These are phyloP conservation scores for Gadus macrocephalus DNA, from an alignment of 2,113 vertebrate genomes.

Conservation along the genomic window DNA sequence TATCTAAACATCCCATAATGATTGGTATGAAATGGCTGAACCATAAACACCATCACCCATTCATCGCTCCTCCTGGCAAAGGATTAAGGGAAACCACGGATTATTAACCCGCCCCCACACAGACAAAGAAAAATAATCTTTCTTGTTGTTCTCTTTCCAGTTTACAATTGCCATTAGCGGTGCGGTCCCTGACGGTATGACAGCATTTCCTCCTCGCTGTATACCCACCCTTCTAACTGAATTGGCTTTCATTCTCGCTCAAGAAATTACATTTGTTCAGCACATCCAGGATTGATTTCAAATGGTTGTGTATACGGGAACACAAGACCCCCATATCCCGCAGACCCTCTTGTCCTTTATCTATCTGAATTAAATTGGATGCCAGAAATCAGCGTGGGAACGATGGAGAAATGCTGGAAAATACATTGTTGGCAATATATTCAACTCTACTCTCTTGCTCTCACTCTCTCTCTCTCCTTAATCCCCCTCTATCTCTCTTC, in stretches of 20 bases:
- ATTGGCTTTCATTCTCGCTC: conserved; percentile 38
- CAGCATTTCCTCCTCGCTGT: conserved; percentile 26
- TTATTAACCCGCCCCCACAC: no score
- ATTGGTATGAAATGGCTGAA: no score
- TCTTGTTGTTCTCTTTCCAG: no score
- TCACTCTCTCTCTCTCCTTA: no score
- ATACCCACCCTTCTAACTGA: conserved; percentile 43
- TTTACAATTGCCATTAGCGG: no score
- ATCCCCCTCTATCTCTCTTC: no score
- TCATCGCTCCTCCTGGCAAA: no score
- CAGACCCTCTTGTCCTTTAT: background rate
- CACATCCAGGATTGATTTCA: conserved; percentile 24
- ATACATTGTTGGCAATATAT: background rate
- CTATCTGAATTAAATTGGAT: background rate
- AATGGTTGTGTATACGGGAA: conserved; percentile 4
- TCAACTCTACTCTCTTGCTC: no score
- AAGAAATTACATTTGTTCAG: conserved; percentile 40
- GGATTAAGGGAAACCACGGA: no score
- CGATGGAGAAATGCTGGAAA: background rate
- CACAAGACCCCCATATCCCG: background rate
- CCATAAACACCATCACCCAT: no score
- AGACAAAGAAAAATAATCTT: no score
- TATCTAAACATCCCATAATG: no score
- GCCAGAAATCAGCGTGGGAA: background rate
- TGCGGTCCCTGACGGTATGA: conserved; percentile 14